Evolutionary conservation across 2,888 invertebrate species (phyloP).

Genomic region (Aphodius sticticus): DNA sequence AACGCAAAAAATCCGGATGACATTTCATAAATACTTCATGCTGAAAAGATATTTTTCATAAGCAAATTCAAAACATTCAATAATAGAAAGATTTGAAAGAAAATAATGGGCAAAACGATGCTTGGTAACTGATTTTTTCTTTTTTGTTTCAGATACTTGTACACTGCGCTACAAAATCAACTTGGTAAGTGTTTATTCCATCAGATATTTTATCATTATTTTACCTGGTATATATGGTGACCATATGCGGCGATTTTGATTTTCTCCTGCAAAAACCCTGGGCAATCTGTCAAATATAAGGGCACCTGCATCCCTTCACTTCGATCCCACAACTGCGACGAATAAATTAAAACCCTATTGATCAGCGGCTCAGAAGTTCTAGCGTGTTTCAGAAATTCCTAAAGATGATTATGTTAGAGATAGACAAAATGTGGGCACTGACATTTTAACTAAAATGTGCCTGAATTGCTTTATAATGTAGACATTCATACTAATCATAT

Average conservation of each 20-base stretch:
- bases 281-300: conserved; percentile 41
- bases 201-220: background rate
- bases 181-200: background rate
- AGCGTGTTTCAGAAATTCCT: conserved; percentile 43
- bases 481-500: too few species aligned
- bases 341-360: conserved; percentile 41
- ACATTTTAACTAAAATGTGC: too few species aligned
- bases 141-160: too few species aligned
- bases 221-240: conserved; percentile 44
- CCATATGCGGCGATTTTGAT: conserved; percentile 45
- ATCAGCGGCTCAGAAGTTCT: conserved; percentile 42
- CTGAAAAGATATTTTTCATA: conserved; percentile 28
- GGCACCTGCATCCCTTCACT: conserved; percentile 46
- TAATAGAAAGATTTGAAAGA: background rate
- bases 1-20: conserved; percentile 46
- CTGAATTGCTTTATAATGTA: too few species aligned
- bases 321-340: conserved; percentile 44
- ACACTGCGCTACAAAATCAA: background rate
- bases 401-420: conserved; percentile 11
- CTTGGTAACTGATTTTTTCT: too few species aligned
- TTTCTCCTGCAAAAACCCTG: conserved; percentile 42
- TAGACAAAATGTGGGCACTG: background rate
- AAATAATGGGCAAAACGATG: too few species aligned
- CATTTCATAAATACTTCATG: conserved; percentile 44
- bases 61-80: background rate